phyloP scores from a whole-genome alignment of 2,888 invertebrate genomes.

The Cyclophora punctaria region DNA sequence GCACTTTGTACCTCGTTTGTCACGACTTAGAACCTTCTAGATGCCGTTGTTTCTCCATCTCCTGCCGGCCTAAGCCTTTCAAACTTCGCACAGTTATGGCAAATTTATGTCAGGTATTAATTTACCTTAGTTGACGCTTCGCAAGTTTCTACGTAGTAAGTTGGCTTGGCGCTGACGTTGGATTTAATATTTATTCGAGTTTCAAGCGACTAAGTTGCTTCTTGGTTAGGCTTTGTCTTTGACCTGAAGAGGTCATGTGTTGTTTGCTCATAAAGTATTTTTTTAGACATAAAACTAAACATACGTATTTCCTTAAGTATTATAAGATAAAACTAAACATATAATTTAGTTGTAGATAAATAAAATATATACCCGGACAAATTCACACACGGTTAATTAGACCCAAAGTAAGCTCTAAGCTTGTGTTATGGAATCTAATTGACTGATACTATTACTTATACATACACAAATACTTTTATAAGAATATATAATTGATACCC shows the following conservation, averaged over 20 bases:
- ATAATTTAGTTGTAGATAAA: too few relatives aligned
- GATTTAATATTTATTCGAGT: constrained; percentile 64
- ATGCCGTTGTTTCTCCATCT: constrained; percentile 24
- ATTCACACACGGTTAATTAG: too few relatives aligned
- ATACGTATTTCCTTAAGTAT: too few relatives aligned
- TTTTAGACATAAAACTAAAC: too few relatives aligned
- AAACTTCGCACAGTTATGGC: constrained; percentile 66
- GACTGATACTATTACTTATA: too few relatives aligned
- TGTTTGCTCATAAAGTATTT: too few relatives aligned
- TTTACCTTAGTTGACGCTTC: constrained; percentile 64
- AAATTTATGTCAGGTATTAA: constrained; percentile 75
- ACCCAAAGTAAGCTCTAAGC: too few relatives aligned
- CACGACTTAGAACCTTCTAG: constrained; percentile 22
- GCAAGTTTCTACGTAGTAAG: constrained; percentile 49
- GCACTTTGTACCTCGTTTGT: constrained; percentile 50
- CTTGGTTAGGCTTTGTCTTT: constrained; percentile 12
- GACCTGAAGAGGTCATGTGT: neutral
- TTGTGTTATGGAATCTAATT: too few relatives aligned
- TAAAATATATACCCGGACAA: too few relatives aligned
- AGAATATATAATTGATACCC: too few relatives aligned
- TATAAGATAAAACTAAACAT: too few relatives aligned
- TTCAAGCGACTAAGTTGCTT: constrained; percentile 28
- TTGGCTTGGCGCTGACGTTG: constrained; percentile 40
- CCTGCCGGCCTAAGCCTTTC: constrained; percentile 41
- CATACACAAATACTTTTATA: too few relatives aligned